These are phyloP conservation scores for Tragulus kanchil DNA, from an alignment of 2,113 vertebrate genomes.

Conservation along the genomic window DNA sequence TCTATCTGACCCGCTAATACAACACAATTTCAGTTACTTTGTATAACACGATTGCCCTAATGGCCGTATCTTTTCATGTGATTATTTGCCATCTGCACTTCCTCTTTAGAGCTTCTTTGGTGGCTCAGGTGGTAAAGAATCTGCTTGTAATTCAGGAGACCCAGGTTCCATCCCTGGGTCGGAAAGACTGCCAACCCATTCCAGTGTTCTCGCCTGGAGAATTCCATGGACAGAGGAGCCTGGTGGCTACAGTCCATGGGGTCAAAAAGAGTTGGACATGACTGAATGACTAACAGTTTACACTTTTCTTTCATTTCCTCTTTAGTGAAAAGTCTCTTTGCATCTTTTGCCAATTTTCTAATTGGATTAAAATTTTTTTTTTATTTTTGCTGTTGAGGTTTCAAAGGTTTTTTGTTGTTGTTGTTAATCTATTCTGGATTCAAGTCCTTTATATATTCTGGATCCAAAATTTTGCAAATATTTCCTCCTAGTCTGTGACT, in stretches of 20 bases:
- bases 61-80: background rate
- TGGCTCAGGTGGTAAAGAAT: background rate
- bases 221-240: background rate
- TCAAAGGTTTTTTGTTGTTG: background rate
- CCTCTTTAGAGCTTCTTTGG: background rate
- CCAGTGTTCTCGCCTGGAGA: background rate
- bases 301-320: background rate
- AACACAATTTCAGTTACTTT: background rate
- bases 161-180: background rate
- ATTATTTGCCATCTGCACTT: background rate
- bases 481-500: background rate
- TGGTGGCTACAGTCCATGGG: background rate
- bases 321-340: background rate
- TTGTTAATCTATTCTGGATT: background rate
- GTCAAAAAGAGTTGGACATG: background rate
- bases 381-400: background rate
- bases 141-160: background rate
- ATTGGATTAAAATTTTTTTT: background rate
- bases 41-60: too few species aligned
- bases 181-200: background rate
- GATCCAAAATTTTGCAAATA: background rate
- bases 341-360: conserved; percentile 17
- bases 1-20: background rate
- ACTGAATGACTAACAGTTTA: background rate
- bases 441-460: background rate